Evolutionary conservation across 2,113 vertebrate genomes (phyloP), one percentile per base, ranked within the genome.

Genomic region (Amphilophus citrinellus): DNA sequence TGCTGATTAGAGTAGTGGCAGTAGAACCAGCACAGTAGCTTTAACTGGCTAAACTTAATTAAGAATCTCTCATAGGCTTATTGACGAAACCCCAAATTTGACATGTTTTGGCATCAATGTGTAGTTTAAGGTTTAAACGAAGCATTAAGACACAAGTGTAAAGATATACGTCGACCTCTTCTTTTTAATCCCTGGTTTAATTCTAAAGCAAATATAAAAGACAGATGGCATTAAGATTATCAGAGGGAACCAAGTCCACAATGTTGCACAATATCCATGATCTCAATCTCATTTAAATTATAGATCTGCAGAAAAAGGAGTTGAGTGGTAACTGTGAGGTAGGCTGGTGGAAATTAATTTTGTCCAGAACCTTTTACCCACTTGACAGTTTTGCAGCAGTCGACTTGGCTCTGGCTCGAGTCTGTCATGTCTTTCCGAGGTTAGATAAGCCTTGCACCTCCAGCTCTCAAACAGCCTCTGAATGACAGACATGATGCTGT

Each of bases 401-500:
- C 8, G 47, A 62, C 58, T 77, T 89, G 73, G 80, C 82, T 59
- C 62, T 35, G 65, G 82, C 73, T 83, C 57, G 82, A 87, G 82
- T 87, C 88, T 84, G 84, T 89, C 80, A 80, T 75, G 79, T 91
- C 66, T 81, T 84, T 57, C 87, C 47, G 61, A 85, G 77, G 84
- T 91, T 89, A 88, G 90, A 91, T 91, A 91, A 93, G 87, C 58
- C 75, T 71, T 62, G 83, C 79, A 71, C 88, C 87, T 91, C 65
- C 47, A 80, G 44, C 87, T 83, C 90, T 80, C 84, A 83, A 84
- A 87, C 87, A 82, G 73, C 87, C 65, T 63, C 61, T 82, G 84
- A 89, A 62, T 86, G 90, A 87, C 61, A 15, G 89, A 56, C 80
- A 68, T 58, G 79, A 84, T 79, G 76, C 73, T 37, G 77, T 73